Base-by-base conservation (phyloP, 2,888 invertebrate genomes). In the Drosophila mettleri region DNA sequence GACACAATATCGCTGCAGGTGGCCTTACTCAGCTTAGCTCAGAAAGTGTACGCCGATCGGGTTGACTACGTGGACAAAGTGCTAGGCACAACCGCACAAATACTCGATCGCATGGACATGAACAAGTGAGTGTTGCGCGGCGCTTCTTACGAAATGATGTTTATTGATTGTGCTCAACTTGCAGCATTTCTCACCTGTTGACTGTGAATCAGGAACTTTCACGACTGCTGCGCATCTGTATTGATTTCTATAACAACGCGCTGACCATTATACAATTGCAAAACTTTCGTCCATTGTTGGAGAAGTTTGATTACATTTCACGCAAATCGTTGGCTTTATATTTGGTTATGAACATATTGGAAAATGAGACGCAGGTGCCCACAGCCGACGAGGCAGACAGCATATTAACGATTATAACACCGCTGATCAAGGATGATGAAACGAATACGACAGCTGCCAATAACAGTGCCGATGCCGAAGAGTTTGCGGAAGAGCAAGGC, bases 11-110 rank as follows among this genome's bases (percentile, higher is more conserved):
- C 98, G 8, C 93, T 99, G 59, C 98, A 99, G 93, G 97, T 99
- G 58, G 97, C 99, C 7, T 93, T 99, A 45, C 95, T 99, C 59
- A 98, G 98, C 92, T 93, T 99, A 72, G 98, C 99, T 0, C 96
- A 99, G 88, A 98, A 98, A 89, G 99, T 99, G 90, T 99, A 99
- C 93, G 97, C 98, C 0, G 97, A 98, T 90, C 94, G 97, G 88
- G 95, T 98, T 16, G 97, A 98, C 91, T 99, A 98, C 90, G 98
- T 99, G 3, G 98, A 99, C 92, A 96, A 98, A 90, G 99, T 99
- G 18, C 93, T 99, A 76, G 95, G 96, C 53, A 97, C 97, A 46
- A 98, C 98, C 0, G 96, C 96, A 70, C 96, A 96, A 91, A 97
- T 98, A 78, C 97, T 99, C 90, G 95, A 96, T 49, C 96, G 98